Base-by-base conservation (phyloP, 2,113 vertebrate genomes). In the Noturus placidus region DNA sequence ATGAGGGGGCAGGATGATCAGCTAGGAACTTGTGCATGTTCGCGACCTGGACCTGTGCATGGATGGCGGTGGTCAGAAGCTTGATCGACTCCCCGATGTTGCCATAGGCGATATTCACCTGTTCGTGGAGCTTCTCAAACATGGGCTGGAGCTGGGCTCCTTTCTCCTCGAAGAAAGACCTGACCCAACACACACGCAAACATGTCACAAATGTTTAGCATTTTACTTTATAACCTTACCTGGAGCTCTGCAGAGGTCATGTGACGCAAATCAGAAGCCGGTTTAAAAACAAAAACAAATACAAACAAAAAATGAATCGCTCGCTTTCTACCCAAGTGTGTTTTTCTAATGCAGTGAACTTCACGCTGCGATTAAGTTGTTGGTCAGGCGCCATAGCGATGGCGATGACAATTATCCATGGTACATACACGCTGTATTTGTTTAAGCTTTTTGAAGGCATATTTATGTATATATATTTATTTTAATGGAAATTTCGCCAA, bases 61-160 rank as follows among this genome's bases (percentile, higher is more conserved):
- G 89, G 86, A 95, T 33, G 42, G 88, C 88, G 20, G 90, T 90
- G 0, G 91, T 87, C 81, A 94, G 74, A 14, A 93, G 92, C 83
- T 87, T 91, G 42, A 94, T 76, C 63, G 92, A 89, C 1, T 90
- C 91, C 83, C 94, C 90, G 0, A 93, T 91, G 92, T 91, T 92
- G 89, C 74, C 5, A 14, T 93, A 85, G 94, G 93, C 87, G n/a
- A n/a, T n/a, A n/a, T 91, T 89, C 85, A 94, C 83, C 88, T 93
- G 93, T 82, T 92, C 92, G 83, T 93, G 92, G 87, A 95, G 88
- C 87, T 91, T 94, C 33, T 93, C 89, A 7, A 92, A 85, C 92
- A 95, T 88, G 27, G 92, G 92, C 92, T 91, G 92, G 86, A 95
- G 52, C 88, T 90, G 86, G n/a, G 90, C 72, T 82, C 9, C 89